These are phyloP conservation scores for Gymnoscelis rufifasciata DNA, from an alignment of 2,888 invertebrate genomes.

Conservation along the genomic window DNA sequence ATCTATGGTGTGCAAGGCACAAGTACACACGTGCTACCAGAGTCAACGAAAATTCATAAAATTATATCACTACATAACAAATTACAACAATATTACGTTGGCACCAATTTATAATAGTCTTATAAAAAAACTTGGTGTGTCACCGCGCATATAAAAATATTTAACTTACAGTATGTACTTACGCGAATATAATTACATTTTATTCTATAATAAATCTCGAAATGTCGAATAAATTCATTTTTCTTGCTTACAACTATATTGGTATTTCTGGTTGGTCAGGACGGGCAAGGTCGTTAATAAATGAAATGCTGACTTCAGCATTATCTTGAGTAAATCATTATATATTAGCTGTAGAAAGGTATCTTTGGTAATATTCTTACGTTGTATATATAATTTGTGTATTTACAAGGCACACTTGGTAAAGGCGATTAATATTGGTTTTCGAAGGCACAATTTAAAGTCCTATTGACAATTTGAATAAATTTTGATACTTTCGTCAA, in stretches of 20 bases:
- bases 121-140: slow-evolving; percentile 70
- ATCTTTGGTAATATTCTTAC: slow-evolving; percentile 45
- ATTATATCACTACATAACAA: slow-evolving; percentile 76
- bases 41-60: slow-evolving; percentile 72
- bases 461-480: slow-evolving; percentile 6
- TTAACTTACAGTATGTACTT: slow-evolving; percentile 66
- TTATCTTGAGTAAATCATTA: slow-evolving; percentile 11
- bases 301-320: slow-evolving; percentile 19
- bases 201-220: slow-evolving; percentile 72
- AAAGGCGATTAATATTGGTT: slow-evolving; percentile 15
- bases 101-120: slow-evolving; percentile 71
- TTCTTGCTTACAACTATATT: slow-evolving; percentile 61
- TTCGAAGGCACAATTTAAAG: slow-evolving; percentile 22
- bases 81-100: slow-evolving; percentile 78
- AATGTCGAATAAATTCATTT: slow-evolving; percentile 67
- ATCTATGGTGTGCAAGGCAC: slow-evolving; percentile 34
- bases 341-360: slow-evolving; percentile 16
- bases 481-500: not conserved
- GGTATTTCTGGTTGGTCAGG: slow-evolving; percentile 55
- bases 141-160: slow-evolving; percentile 75
- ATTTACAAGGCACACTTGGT: slow-evolving; percentile 25
- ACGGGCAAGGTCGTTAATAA: slow-evolving; percentile 35
- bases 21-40: slow-evolving; percentile 53
- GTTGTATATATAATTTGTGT: slow-evolving; percentile 15
- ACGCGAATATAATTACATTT: slow-evolving; percentile 65